phyloP scores from a whole-genome alignment of 2,797 vertebrate species.

The Tiaroga cobitis region DNA sequence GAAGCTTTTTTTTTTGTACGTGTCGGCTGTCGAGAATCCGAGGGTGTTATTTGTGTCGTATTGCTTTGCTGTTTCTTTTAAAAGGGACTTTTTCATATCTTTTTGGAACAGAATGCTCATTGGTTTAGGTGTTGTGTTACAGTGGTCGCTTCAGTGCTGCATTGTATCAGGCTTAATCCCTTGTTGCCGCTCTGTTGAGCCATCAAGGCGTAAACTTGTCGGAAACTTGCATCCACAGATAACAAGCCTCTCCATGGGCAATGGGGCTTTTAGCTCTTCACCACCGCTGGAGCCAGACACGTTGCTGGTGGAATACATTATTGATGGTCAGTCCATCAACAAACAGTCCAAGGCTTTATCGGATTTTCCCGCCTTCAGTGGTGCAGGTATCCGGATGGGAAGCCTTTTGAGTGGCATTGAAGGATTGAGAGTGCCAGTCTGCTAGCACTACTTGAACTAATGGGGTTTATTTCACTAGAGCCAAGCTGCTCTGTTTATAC shows the following conservation, averaged over 20 bases:
- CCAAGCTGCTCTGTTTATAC: slow-evolving; percentile 26
- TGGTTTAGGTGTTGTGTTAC: neutral
- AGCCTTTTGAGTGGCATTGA: slow-evolving; percentile 21
- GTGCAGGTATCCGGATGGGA: neutral
- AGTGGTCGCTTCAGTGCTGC: slow-evolving; percentile 3
- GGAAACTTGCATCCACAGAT: slow-evolving; percentile 27
- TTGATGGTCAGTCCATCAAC: slow-evolving; percentile 44
- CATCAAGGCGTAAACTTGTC: slow-evolving; percentile 28
- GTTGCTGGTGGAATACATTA: slow-evolving; percentile 31
- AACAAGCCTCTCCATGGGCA: neutral
- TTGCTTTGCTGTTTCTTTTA: neutral
- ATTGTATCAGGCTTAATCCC: neutral
- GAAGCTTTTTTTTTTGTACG: slow-evolving; percentile 40
- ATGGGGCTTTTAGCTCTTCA: slow-evolving; percentile 24
- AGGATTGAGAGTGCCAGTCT: slow-evolving; percentile 19
- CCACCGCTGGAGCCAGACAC: neutral
- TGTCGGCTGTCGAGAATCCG: neutral
- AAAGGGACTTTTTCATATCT: neutral
- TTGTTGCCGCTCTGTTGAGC: neutral
- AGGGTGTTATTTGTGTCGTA: neutral
- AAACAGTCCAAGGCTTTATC: slow-evolving; percentile 23
- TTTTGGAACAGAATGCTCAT: neutral
- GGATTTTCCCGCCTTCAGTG: slow-evolving; percentile 14
- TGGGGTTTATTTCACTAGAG: slow-evolving; percentile 15
- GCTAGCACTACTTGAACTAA: slow-evolving; percentile 18